These are phyloP conservation scores for Dendrolimus punctatus DNA, from an alignment of 1,140 invertebrate species.

Conservation along the genomic window DNA sequence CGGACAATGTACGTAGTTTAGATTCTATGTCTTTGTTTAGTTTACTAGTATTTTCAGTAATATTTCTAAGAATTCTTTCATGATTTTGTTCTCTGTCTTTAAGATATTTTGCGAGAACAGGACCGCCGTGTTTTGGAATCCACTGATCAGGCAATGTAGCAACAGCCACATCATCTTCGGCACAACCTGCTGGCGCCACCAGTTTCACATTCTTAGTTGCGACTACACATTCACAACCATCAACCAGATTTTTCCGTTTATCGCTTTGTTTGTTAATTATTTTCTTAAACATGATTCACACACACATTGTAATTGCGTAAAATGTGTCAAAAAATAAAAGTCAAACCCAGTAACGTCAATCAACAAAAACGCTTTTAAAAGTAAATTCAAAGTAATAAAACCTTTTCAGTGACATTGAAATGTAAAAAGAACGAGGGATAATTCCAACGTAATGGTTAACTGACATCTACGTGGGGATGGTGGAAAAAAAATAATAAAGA, in stretches of 20 bases:
- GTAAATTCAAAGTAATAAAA: too few relatives aligned
- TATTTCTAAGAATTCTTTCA: slow-evolving; percentile 17
- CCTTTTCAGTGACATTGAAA: too few relatives aligned
- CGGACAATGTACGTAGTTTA: slow-evolving; percentile 32
- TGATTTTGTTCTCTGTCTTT: slow-evolving; percentile 34
- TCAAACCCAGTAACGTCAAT: too few relatives aligned
- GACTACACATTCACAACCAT: slow-evolving; percentile 1
- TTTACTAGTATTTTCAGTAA: slow-evolving; percentile 18
- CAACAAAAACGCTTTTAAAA: too few relatives aligned
- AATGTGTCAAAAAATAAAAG: too few relatives aligned
- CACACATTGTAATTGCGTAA: too few relatives aligned
- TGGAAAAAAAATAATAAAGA: too few relatives aligned
- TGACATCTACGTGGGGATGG: too few relatives aligned
- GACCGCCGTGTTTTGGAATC: slow-evolving; percentile 30
- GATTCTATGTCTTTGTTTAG: slow-evolving; percentile 35
- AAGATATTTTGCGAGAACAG: slow-evolving; percentile 39
- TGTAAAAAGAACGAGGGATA: too few relatives aligned
- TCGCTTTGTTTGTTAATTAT: neutral
- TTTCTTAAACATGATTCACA: neutral
- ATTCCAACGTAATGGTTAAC: too few relatives aligned
- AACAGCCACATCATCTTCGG: slow-evolving; percentile 39
- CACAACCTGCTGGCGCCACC: slow-evolving; percentile 20
- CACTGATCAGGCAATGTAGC: slow-evolving; percentile 37
- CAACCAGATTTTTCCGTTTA: neutral
- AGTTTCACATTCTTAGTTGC: slow-evolving; percentile 6